A percentile compares a stretch with the other conserved stretches of the same genome.
Conservation (phyloP, 1,140 invertebrate genomes). For the Pachypsylla venusta region DNA sequence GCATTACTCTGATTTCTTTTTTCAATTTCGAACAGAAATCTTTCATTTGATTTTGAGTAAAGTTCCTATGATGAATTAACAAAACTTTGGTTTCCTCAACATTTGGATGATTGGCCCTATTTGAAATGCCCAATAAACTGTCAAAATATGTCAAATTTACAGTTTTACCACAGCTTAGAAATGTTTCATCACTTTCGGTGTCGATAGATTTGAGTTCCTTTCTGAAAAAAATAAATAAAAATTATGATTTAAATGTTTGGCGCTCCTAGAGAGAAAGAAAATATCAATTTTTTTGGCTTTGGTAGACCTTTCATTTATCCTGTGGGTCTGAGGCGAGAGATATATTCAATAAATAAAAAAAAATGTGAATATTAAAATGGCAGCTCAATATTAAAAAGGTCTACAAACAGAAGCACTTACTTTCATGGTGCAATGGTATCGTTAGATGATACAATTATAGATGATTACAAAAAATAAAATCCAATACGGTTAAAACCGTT, state of each 20-base stretch:
- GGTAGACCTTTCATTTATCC: too few species aligned
- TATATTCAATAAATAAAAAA: too few species aligned
- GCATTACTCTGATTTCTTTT: conserved; percentile 69
- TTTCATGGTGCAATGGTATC: too few species aligned
- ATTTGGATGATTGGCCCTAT: conserved; percentile 48
- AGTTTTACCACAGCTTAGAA: conserved; percentile 66
- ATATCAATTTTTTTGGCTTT: too few species aligned
- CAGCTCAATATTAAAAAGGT: too few species aligned
- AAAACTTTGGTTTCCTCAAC: conserved; percentile 45
- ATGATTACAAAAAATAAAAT: too few species aligned
- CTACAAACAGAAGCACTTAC: too few species aligned
- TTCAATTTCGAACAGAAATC: conserved; percentile 56
- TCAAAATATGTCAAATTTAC: conserved; percentile 80
- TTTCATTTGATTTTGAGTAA: conserved; percentile 58
- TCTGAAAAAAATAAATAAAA: conserved; percentile 2
- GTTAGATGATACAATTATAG: too few species aligned
- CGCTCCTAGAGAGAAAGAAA: too few species aligned
- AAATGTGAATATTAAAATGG: too few species aligned
- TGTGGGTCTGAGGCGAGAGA: too few species aligned
- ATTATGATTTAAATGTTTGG: background rate
- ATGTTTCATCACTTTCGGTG: conserved; percentile 4
- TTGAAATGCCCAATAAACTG: conserved; percentile 63
- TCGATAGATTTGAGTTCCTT: conserved; percentile 6
- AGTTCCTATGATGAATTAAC: conserved; percentile 62
- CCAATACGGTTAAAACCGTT: too few species aligned